Conservation (phyloP, 2,888 invertebrate species). For the Schizaphis graminum region DNA sequence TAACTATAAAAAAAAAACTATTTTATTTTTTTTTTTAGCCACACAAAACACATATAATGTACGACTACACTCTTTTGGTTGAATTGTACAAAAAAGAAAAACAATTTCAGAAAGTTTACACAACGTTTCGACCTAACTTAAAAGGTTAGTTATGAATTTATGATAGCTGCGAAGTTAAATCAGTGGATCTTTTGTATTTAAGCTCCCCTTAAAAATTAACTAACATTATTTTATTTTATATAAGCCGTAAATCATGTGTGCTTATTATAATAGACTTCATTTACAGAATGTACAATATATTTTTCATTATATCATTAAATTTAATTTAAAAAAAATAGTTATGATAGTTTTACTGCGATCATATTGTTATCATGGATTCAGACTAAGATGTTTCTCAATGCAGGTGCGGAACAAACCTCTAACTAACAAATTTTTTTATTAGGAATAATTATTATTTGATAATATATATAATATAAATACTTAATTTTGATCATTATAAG, state of each 20-base stretch:
- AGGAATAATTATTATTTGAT: background rate
- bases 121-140: conserved; percentile 50
- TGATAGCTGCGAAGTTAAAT: background rate
- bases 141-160: conserved; percentile 35
- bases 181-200: no score
- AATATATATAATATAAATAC: no score
- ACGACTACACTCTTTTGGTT: conserved; percentile 32
- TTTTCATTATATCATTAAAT: no score
- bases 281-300: no score
- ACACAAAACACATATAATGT: background rate
- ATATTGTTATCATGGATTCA: background rate
- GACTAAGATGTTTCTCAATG: background rate
- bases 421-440: background rate
- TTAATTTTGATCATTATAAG: no score
- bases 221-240: no score
- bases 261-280: no score
- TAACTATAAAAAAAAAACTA: background rate
- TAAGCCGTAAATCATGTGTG: no score
- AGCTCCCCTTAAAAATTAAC: no score
- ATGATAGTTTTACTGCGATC: background rate
- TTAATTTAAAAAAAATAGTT: background rate
- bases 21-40: background rate
- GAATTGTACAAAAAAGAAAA: conserved; percentile 55
- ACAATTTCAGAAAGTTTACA: conserved; percentile 56
- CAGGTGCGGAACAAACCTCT: background rate